Percentiles rank a stretch among this genome's conserved stretches.
These are phyloP conservation scores for Eupithecia vulgata DNA, from an alignment of 2,888 invertebrate genomes.

Conservation along the genomic window DNA sequence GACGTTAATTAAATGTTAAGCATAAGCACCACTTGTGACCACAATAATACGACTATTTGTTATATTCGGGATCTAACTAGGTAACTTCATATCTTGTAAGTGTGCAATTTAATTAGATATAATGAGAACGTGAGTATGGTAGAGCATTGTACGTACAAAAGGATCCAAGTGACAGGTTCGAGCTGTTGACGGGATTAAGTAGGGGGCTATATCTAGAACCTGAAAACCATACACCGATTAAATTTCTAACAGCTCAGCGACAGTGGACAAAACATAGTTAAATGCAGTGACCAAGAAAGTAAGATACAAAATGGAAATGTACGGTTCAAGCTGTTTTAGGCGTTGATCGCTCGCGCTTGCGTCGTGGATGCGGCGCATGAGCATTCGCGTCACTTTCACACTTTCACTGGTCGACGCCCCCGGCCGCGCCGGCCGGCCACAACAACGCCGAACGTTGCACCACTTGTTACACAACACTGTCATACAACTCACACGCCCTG, in stretches of 20 bases:
- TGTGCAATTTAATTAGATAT: not conserved
- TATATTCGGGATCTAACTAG: not conserved
- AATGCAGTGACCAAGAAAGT: not conserved
- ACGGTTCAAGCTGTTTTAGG: not conserved
- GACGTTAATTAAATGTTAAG: not conserved
- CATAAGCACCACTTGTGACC: not conserved
- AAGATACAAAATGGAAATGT: not conserved
- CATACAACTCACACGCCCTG: conserved; percentile 48
- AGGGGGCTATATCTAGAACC: not conserved
- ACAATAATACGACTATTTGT: not conserved
- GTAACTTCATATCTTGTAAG: not conserved
- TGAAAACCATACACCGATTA: not conserved
- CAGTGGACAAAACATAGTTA: not conserved
- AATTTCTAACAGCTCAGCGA: not conserved
- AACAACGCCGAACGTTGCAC: conserved; percentile 67
- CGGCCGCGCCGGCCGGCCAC: conserved; percentile 57
- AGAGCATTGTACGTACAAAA: not conserved
- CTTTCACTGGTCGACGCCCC: conserved; percentile 82
- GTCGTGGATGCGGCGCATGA: conserved; percentile 51
- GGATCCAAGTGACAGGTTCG: not conserved
- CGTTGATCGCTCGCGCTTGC: conserved; percentile 15
- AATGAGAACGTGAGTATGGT: not conserved
- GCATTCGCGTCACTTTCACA: conserved; percentile 83
- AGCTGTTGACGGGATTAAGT: not conserved
- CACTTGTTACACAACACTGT: conserved; percentile 75